phyloP scores from a whole-genome alignment of 2,888 invertebrate genomes.

The Napeogenes inachia region DNA sequence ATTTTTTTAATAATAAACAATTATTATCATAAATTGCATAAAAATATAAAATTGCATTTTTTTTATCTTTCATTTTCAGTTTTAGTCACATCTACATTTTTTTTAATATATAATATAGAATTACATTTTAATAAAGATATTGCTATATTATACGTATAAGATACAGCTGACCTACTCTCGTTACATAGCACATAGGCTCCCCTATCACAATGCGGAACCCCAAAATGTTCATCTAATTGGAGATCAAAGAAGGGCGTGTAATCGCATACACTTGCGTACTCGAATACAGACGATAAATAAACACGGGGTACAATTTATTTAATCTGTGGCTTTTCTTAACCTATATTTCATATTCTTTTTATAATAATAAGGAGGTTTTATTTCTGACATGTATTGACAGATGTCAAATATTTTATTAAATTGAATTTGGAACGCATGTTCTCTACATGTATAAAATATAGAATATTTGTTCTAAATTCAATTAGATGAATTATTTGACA shows the following conservation, averaged over 20 bases:
- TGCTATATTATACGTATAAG: not conserved
- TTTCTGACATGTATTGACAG: no score
- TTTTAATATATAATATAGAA: no score
- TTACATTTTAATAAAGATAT: no score
- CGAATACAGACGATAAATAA: slow-evolving; percentile 38
- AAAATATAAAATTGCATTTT: no score
- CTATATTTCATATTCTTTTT: not conserved
- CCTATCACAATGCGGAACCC: slow-evolving; percentile 56
- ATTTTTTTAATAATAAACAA: no score
- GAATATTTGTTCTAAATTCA: not conserved
- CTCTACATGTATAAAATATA: no score
- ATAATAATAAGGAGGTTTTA: no score
- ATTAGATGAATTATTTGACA: not conserved
- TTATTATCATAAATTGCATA: no score
- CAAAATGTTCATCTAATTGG: slow-evolving; percentile 77
- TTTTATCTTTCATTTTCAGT: no score
- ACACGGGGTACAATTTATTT: slow-evolving; percentile 42
- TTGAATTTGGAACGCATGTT: no score
- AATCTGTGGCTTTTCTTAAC: slow-evolving; percentile 5
- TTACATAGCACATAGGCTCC: slow-evolving; percentile 33
- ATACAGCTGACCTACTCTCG: slow-evolving; percentile 2
- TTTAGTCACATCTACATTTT: no score
- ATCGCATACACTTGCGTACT: slow-evolving; percentile 60
- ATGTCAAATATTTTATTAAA: no score
- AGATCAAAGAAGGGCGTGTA: slow-evolving; percentile 75